Evolutionary conservation across 2,797 vertebrate genomes (phyloP), one percentile per base, ranked within the genome.

Genomic region (Hirundo rustica): DNA sequence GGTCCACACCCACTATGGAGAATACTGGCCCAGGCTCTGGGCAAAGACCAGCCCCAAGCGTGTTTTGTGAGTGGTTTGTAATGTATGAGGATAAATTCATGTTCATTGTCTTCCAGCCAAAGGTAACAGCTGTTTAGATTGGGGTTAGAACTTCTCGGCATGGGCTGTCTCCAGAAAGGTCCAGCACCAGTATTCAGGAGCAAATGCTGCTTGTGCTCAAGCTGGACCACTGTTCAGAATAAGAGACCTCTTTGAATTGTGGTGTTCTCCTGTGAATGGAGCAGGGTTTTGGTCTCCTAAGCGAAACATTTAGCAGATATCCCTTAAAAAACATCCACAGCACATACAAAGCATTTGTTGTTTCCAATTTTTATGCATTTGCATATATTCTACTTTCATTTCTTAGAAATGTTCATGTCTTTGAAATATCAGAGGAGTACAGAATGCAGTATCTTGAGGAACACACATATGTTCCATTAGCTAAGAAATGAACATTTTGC

Each of bases 1-100:
- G 16, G 32, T 36, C 67, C 4, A 1, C 2, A 1, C 21, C 2
- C 21, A 60, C 48, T 27, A 4, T 3, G 2, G n/a, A 62, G 20
- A 27, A 7, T 2, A 3, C 2, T 21, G 71, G 11, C 50, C 20
- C 45, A 25, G 61, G 45, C 54, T 50, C 38, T 38, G 38, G 45
- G 40, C 53, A 70, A 27, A 83, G 38, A 50, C 42, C 36, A 54
- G 53, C 61, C 51, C 23, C 16, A 62, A 57, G 60, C 3, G 18
- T n/a, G 15, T 83, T 44, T n/a, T 57, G 36, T 29, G 26, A 71
- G 36, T 54, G 42, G 16, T 18, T 38, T 54, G 9, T 47, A 9
- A 30, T 51, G 38, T 34, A 29, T 78, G 58, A 85, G 54, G n/a
- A 62, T 25, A 62, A 88, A 93, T n/a, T n/a, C 1, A 5, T 13